Evolutionary conservation across 2,888 invertebrate genomes (phyloP), one percentile per base, ranked within the genome.

Genomic region (Dorcus hopei): DNA sequence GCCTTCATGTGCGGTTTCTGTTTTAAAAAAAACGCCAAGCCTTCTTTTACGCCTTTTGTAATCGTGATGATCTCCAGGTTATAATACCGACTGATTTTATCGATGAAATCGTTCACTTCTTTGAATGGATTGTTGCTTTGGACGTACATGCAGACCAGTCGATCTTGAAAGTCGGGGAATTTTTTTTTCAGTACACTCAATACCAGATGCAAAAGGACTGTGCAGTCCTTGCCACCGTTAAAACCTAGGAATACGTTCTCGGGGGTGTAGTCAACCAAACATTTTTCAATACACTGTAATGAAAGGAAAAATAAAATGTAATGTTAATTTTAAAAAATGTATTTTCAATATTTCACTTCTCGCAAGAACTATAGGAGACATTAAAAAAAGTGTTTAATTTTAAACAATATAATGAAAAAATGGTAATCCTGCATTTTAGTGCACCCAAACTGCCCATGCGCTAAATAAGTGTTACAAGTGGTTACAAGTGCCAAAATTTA

Each of bases 161-260:
- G 72, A 8, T 62, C 52, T 4, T 16, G 9, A 58, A 68, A 70
- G 14, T 72, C 52, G 1, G 74, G 72, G 65, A 74, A 77, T 48
- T 72, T 75, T 70, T 62, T 68, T 52, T 71, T 70, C 23, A 83
- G 71, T 9, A 86, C 80, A 2, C 83, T 80, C 65, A 83, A 77
- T 9, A 82, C 78, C 62, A 95, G 76, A 76, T 94, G 90, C 40
- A 99, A 80, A 9, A 98, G 82, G 0, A 90, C 94, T 0, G 97
- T 97, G 75, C 98, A 98, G 80, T 99, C 99, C 81, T 99, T 99
- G 1, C 99, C 99, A 3, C 99, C 99, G 75, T 99, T 99, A 78
- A 98, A 99, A 26, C 95, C 91, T 38, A 99, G 75, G 71, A 95
- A 94, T 11, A 95, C 81, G 77, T 94, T 89, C 54, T 89, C 83